Evolutionary conservation across 2,113 vertebrate species (phyloP), one percentile per base, ranked within the genome.

Genomic region (Leucoraja erinaceus): DNA sequence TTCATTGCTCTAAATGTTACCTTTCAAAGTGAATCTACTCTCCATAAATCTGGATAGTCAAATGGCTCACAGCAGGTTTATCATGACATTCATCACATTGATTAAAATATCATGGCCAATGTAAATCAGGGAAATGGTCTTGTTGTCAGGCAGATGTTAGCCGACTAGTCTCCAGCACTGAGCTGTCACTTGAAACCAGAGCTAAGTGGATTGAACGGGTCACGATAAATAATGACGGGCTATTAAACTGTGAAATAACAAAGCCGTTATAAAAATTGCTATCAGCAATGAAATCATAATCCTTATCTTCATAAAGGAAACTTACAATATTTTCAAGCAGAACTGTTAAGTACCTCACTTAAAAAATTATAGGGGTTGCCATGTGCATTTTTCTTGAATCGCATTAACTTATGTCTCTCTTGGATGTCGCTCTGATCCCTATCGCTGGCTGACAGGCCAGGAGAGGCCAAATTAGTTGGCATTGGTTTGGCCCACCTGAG

Each of bases 201-300:
- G 28, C 28, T 61, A 63, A 86, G n/a, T 66, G 28, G 14, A 38
- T 88, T 33, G 54, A 84, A 61, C 22, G 59, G 81, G 12, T 18
- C 83, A 31, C 31, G 83, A 88, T 18, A 63, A 88, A 88, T 63
- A 66, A 31, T 88, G 28, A 86, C 31, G 61, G 56, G 63, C 83
- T 88, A 88, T 31, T 63, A 66, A 88, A 66, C 59, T 61, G n/a
- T 88, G 59, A 88, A 88, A 63, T 88, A 88, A 88, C 83, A 77
- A 31, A 88, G 59, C 6, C n/a, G 63, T 63, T 31, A 63, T 88
- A 31, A 63, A 83, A 88, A 16, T 63, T 28, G 28, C 83, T n/a
- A n/a, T 86, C 28, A 86, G 56, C 5, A n/a, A 61, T n/a, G 31
- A 63, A n/a, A 33, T 33, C 47, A 3, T 33, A 63, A 88, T 14